Evolutionary conservation across 2,888 invertebrate genomes (phyloP).

Genomic region (Erebia aethiops): DNA sequence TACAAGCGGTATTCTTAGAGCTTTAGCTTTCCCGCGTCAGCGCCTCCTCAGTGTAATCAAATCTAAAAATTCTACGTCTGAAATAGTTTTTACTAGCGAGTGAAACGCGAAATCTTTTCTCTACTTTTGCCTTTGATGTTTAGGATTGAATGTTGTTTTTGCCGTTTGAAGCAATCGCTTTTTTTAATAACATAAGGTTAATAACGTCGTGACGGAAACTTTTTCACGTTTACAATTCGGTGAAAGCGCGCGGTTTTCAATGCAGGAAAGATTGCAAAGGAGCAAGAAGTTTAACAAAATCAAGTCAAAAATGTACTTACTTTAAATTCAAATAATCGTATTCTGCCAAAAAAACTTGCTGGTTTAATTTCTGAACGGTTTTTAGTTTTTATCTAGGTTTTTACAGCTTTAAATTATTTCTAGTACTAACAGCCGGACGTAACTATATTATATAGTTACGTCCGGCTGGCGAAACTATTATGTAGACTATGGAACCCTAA

Average conservation of each 20-base stretch:
- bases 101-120: neutral
- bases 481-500: too few relatives aligned
- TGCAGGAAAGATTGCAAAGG: neutral
- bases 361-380: too few relatives aligned
- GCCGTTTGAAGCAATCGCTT: constrained; percentile 1
- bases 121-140: neutral
- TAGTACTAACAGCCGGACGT: too few relatives aligned
- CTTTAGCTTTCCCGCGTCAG: neutral
- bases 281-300: neutral
- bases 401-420: too few relatives aligned
- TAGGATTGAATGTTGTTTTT: neutral
- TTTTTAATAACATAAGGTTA: neutral
- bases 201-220: neutral
- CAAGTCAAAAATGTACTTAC: neutral
- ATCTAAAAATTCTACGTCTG: constrained; percentile 1
- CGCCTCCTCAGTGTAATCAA: neutral
- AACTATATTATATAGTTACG: too few relatives aligned
- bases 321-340: neutral
- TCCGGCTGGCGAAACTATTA: too few relatives aligned
- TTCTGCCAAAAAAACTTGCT: too few relatives aligned
- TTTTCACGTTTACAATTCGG: neutral
- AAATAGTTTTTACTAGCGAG: neutral
- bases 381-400: too few relatives aligned
- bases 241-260: constrained; percentile 3
- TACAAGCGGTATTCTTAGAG: neutral